Conservation (phyloP, 2,113 vertebrate species). For the Cnemophilus loriae region DNA sequence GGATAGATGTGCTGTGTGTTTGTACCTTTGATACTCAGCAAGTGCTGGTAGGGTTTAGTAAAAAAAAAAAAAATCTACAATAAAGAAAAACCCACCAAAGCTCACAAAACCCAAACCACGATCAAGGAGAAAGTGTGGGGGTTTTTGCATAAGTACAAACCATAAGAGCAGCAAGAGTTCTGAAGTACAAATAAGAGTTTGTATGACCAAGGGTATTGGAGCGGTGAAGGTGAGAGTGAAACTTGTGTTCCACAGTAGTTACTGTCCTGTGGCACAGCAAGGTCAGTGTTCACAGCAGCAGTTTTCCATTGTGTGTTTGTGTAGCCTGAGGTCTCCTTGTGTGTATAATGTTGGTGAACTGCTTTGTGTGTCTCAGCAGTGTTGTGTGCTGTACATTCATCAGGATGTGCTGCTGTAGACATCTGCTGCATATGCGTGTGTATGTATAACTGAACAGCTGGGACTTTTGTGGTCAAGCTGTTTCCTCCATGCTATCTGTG, state of each 20-base stretch:
- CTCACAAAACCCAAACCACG: not conserved
- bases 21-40: not conserved
- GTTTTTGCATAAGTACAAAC: not conserved
- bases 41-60: not conserved
- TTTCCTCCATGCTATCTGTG: not conserved
- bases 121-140: not conserved
- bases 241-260: not conserved
- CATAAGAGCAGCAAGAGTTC: not conserved
- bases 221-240: not conserved
- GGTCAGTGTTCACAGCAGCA: not conserved
- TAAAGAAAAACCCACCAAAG: not conserved
- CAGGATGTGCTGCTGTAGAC: not conserved
- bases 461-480: not conserved
- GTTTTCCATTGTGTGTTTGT: not conserved
- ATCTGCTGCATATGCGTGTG: not conserved
- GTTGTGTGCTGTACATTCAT: not conserved
- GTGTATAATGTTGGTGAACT: not conserved
- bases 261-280: not conserved
- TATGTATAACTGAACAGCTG: not conserved
- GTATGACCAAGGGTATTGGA: not conserved
- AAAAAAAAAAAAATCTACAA: not conserved
- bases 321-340: not conserved
- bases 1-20: not conserved
- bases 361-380: not conserved
- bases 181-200: not conserved